These are phyloP conservation scores for Erpobdella octoculata DNA, from an alignment of 2,888 invertebrate genomes.

Conservation along the genomic window DNA sequence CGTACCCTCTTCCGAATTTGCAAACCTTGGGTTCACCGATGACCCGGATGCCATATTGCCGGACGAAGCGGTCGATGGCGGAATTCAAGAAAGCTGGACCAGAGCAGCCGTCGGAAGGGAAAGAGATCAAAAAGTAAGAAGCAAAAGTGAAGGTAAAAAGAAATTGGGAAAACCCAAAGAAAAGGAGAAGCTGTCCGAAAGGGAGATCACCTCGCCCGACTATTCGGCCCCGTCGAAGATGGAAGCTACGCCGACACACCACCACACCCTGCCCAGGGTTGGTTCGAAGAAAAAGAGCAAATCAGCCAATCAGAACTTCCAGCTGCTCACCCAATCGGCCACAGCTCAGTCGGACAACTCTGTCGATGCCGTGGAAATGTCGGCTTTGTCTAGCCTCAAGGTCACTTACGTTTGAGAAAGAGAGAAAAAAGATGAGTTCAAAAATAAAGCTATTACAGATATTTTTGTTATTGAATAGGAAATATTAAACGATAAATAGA, in stretches of 20 bases:
- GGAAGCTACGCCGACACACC: not conserved
- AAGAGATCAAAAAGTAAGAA: not conserved
- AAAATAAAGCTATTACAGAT: no score
- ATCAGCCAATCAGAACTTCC: not conserved
- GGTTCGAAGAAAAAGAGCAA: conserved; percentile 32
- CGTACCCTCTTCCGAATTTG: conserved; percentile 23
- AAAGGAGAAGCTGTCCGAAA: not conserved
- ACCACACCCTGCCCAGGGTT: conserved; percentile 34
- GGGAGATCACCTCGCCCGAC: not conserved
- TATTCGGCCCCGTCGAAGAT: not conserved
- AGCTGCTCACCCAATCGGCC: conserved; percentile 9
- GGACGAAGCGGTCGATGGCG: not conserved
- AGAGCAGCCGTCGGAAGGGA: not conserved
- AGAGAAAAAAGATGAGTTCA: not conserved
- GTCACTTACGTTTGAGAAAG: conserved; percentile 21
- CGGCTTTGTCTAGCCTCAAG: not conserved
- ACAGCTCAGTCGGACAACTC: conserved; percentile 4
- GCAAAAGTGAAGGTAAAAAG: not conserved
- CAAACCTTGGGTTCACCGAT: conserved; percentile 31
- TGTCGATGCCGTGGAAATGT: not conserved
- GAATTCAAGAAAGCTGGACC: not conserved
- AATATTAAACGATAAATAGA: no score
- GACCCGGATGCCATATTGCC: conserved; percentile 21
- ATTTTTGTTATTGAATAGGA: no score
- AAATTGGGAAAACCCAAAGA: not conserved